Base-by-base conservation (phyloP, 2,888 invertebrate genomes). In the Dendrolimus pini region DNA sequence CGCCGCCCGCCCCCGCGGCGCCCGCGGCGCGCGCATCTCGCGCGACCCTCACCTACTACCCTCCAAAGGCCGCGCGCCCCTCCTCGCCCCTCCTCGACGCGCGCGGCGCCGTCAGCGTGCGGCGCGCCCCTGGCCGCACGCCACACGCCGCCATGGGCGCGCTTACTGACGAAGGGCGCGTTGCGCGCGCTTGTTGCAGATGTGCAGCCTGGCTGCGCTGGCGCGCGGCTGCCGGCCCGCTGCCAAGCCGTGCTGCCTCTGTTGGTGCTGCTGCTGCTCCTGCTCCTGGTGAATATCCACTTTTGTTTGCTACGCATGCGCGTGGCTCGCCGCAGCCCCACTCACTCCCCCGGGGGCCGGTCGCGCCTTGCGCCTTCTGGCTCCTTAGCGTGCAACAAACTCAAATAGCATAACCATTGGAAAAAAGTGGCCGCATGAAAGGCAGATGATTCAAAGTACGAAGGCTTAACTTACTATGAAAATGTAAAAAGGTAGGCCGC, bases 231-330 rank as follows among this genome's bases (percentile, higher is more conserved):
- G 82, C 91, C 78, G 89, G 87, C 80, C 90, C 89, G 74, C 90
- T 74, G 76, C 72, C 69, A 83, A 91, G 91, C 87, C 91, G 85
- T 89, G 92, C 92, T 88, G 92, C 82, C 92, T 92, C 71, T 91
- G 92, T 75, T 92, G 92, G 83, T 93, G 93, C 87, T 93, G 93
- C 84, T 92, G 92, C 80, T 92, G 92, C 78, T 92, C 91, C 72
- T 93, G 92, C 82, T 93, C 92, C 75, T 93, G 93, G 93, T 93
- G 68, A 78, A 81, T 78, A 54, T n/a, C 41, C 30, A 30, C 30
- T 30, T 30, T 30, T 30, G 30, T 30, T 30, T 30, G 3, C 30
- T 30, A 30, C 30, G 30, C 30, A 30, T 30, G 30, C 30, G 30
- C 3, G 30, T 30, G 30, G 6, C 30, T 3, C 30, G 30, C 3